phyloP scores from a whole-genome alignment of 2,113 vertebrate species.

The Trinectes maculatus region DNA sequence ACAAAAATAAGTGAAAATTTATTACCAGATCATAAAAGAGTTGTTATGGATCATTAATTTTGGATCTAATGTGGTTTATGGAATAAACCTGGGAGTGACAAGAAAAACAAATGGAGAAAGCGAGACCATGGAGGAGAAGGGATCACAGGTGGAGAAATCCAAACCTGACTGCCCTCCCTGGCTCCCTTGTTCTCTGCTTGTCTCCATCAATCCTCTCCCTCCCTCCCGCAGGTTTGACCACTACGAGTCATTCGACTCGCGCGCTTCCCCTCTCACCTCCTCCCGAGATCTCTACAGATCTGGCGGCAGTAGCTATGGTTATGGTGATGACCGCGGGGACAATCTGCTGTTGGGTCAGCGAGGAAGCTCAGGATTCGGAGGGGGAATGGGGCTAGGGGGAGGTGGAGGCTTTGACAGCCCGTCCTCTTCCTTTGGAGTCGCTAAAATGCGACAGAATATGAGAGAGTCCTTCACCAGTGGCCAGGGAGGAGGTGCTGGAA shows the following conservation, averaged over 20 bases:
- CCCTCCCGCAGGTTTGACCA: slow-evolving; percentile 90
- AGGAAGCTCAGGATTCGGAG: slow-evolving; percentile 84
- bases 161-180: slow-evolving; percentile 70
- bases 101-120: slow-evolving; percentile 52
- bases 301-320: slow-evolving; percentile 86
- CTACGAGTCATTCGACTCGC: slow-evolving; percentile 91
- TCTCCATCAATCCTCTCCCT: slow-evolving; percentile 78
- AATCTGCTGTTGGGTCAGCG: slow-evolving; percentile 81
- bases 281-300: slow-evolving; percentile 91
- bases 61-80: slow-evolving; percentile 57
- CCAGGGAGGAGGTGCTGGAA: slow-evolving; percentile 80
- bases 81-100: slow-evolving; percentile 52
- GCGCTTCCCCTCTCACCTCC: slow-evolving; percentile 82
- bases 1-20: slow-evolving; percentile 11
- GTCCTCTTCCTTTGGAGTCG: slow-evolving; percentile 83
- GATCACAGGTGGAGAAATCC: slow-evolving; percentile 75
- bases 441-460: slow-evolving; percentile 86
- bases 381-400: slow-evolving; percentile 75
- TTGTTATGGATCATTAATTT: slow-evolving; percentile 54
- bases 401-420: slow-evolving; percentile 84
- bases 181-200: slow-evolving; percentile 80
- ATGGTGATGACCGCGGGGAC: slow-evolving; percentile 84
- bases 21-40: slow-evolving; percentile 11
- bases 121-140: slow-evolving; percentile 66
- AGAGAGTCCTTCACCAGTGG: slow-evolving; percentile 85